Base-by-base conservation (phyloP, 2,113 vertebrate species). In the Alaudala cheleensis region DNA sequence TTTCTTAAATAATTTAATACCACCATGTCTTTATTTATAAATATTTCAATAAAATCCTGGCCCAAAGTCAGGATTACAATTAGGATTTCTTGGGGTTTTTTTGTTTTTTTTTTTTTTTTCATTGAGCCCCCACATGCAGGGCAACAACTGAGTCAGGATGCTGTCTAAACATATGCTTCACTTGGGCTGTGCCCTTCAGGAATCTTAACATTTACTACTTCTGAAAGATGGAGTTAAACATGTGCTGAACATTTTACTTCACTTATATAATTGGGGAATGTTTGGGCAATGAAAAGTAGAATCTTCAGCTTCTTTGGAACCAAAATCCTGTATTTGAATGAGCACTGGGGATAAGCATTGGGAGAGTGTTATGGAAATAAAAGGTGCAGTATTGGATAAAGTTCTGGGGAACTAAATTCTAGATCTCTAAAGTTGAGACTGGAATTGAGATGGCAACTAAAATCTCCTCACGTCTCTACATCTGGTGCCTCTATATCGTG, bases 1-100 rank as follows among this genome's bases (percentile, higher is more conserved):
- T 71, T 92, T 86, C 80, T 84, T 94, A 89, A 92, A 92, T 95
- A 89, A 94, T 92, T 93, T 86, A 92, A 79, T 67, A 49, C 8
- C 20, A 34, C 56, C 3, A 6, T 5, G 3, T 45, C 34, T 42
- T 88, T 83, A 83, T 88, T 92, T 93, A 78, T 66, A 95, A 95
- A 87, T 54, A 74, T 71, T 95, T 28, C 25, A 88, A 64, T 58
- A 86, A 92, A 94, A 86, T 88, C 12, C 54, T 88, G 78, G 42
- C 31, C 37, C 15, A 33, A 69, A 91, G 16, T 85, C 57, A 65
- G 29, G 50, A 79, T 79, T 87, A 64, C 44, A 89, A 49, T 74
- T 40, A 86, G 15, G 15, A 57, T 64, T 92, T 49, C 3, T 69
- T 74, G 37, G 37, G 37, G 37, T 37, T 37, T 10, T 37, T 37